phyloP scores from a whole-genome alignment of 2,113 vertebrate genomes.

The Tragelaphus scriptus region DNA sequence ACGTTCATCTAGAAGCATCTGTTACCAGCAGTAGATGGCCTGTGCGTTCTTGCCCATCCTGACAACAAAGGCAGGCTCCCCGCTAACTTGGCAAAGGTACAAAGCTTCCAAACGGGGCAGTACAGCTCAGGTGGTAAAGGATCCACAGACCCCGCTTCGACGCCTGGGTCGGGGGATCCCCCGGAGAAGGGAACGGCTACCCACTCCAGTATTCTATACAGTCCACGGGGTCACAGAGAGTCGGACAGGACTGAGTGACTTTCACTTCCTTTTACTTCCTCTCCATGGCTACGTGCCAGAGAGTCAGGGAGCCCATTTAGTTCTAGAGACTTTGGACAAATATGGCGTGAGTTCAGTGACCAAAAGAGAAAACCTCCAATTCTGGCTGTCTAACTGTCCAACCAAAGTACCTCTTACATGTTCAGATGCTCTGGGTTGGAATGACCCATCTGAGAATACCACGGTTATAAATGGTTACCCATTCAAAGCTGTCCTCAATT shows the following conservation, averaged over 20 bases:
- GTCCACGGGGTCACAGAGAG: neutral
- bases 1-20: neutral
- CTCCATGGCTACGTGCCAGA: neutral
- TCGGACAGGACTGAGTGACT: neutral
- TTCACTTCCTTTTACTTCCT: neutral
- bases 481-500: neutral
- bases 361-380: neutral
- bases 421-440: neutral
- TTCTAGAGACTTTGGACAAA: conserved; percentile 22
- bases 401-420: neutral
- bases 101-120: neutral
- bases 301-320: conserved; percentile 6
- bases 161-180: neutral
- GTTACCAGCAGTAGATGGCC: neutral
- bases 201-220: neutral
- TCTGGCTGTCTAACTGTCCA: neutral
- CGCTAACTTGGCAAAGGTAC: neutral
- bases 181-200: neutral
- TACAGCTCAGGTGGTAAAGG: neutral
- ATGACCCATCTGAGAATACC: neutral
- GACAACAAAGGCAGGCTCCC: neutral
- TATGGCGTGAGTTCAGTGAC: neutral
- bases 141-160: neutral
- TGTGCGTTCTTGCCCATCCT: neutral
- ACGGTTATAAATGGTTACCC: neutral